These are phyloP conservation scores for Sesia apiformis DNA, from an alignment of 2,888 invertebrate genomes.

Conservation along the genomic window DNA sequence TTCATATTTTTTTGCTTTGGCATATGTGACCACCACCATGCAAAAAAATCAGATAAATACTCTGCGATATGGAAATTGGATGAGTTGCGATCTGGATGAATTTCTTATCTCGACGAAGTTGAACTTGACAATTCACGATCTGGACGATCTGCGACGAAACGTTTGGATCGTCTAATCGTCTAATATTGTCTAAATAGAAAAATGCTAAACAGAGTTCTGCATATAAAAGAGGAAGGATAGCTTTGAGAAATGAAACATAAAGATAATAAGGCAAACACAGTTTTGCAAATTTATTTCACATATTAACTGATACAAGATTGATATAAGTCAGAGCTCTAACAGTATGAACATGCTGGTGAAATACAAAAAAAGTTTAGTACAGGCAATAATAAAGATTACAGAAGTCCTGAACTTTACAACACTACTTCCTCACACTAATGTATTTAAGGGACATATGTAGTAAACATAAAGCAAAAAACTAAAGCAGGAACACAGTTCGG, in stretches of 20 bases:
- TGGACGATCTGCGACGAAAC: too few species aligned
- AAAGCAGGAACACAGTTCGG: conserved; percentile 73
- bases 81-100: too few species aligned
- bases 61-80: too few species aligned
- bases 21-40: too few species aligned
- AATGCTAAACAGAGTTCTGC: too few species aligned
- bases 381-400: conserved; percentile 67
- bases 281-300: conserved; percentile 75
- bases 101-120: too few species aligned
- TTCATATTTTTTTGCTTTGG: too few species aligned
- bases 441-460: conserved; percentile 67
- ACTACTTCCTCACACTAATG: conserved; percentile 71
- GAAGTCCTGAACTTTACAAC: conserved; percentile 70
- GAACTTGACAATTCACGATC: too few species aligned
- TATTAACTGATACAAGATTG: conserved; percentile 73
- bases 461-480: conserved; percentile 73
- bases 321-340: conserved; percentile 70
- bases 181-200: too few species aligned
- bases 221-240: background rate
- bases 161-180: too few species aligned
- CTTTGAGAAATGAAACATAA: conserved; percentile 35
- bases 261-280: conserved; percentile 73
- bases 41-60: too few species aligned
- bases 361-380: conserved; percentile 66
- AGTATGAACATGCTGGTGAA: conserved; percentile 68